Conservation (phyloP, 1,140 invertebrate genomes). For the Drosophila kepulauana region DNA sequence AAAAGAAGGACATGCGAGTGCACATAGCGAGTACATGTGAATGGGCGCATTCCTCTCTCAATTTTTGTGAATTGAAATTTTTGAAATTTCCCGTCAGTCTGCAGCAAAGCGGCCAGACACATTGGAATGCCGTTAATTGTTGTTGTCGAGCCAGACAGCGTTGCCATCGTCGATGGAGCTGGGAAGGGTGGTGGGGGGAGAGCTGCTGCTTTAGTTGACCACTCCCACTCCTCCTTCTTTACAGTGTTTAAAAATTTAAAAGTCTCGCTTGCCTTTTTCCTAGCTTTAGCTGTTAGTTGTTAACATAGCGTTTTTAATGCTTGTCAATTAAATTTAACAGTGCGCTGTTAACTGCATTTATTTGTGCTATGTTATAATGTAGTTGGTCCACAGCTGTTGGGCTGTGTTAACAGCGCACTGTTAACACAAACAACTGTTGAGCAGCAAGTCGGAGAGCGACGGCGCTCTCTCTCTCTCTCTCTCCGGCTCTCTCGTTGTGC, state of each 20-base stretch:
- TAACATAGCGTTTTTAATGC: not conserved
- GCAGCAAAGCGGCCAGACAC: slow-evolving; percentile 62
- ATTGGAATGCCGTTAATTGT: slow-evolving; percentile 78
- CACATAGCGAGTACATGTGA: slow-evolving; percentile 45
- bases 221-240: not conserved
- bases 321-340: slow-evolving; percentile 6
- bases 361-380: not conserved
- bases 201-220: slow-evolving; percentile 5
- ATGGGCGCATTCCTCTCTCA: slow-evolving; percentile 70
- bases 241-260: not conserved
- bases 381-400: slow-evolving; percentile 19
- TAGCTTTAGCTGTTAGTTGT: not conserved
- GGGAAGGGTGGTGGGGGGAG: not conserved
- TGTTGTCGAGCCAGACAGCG: slow-evolving; percentile 45
- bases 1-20: slow-evolving; percentile 23
- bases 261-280: too few relatives aligned
- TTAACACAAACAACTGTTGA: slow-evolving; percentile 62
- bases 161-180: slow-evolving; percentile 4
- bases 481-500: slow-evolving; percentile 23
- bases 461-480: slow-evolving; percentile 19
- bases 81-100: slow-evolving; percentile 81
- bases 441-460: slow-evolving; percentile 49
- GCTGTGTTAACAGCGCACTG: slow-evolving; percentile 34
- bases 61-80: slow-evolving; percentile 82
- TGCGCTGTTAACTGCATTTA: slow-evolving; percentile 3